Percentiles rank a stretch among this genome's conserved stretches.
Conservation (phyloP, 2,888 invertebrate species). For the Pecten maximus region DNA sequence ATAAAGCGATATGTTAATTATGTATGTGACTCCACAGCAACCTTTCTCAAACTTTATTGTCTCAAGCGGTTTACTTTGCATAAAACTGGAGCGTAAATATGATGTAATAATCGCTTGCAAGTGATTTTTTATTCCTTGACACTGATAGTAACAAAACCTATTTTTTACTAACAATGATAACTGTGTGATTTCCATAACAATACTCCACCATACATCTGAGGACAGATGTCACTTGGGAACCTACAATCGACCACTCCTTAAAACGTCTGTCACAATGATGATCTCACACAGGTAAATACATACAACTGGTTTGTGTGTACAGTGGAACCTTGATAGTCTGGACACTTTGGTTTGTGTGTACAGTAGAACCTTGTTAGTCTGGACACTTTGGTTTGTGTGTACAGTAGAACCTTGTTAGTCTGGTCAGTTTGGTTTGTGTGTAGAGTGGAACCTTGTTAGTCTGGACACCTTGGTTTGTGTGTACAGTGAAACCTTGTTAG, state of each 20-base stretch:
- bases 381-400: neutral
- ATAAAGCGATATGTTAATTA: constrained; percentile 30
- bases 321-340: neutral
- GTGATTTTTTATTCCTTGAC: constrained; percentile 18
- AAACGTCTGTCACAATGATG: neutral
- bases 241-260: neutral
- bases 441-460: neutral
- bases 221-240: neutral
- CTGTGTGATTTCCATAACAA: neutral
- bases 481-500: too few relatives aligned
- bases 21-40: neutral
- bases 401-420: neutral
- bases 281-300: neutral
- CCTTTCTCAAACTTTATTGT: constrained; percentile 30
- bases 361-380: neutral
- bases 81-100: neutral
- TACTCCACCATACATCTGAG: neutral
- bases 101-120: constrained; percentile 1
- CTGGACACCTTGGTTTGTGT: neutral
- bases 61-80: constrained; percentile 23
- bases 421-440: neutral
- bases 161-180: constrained; percentile 30
- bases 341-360: neutral
- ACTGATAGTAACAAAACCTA: neutral
- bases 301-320: neutral